Conservation (phyloP, 2,797 vertebrate species). For the Anas flavirostris region DNA sequence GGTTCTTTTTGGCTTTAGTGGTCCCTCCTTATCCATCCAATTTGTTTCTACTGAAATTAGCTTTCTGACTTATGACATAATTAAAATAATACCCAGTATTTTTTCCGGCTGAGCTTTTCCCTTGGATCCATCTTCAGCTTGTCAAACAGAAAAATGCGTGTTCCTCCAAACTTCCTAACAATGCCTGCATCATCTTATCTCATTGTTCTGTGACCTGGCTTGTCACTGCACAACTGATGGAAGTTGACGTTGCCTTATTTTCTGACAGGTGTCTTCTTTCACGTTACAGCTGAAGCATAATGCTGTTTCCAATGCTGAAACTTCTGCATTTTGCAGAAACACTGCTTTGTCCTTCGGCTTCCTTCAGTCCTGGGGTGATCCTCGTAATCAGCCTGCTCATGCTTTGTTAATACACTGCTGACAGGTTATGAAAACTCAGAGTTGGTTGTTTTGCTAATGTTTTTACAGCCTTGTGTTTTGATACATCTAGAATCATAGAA, state of each 20-base stretch:
- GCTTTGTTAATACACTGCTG: background rate
- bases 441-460: background rate
- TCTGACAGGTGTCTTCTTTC: background rate
- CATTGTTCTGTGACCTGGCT: background rate
- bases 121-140: background rate
- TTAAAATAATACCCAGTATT: background rate
- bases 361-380: background rate
- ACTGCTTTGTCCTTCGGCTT: background rate
- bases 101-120: background rate
- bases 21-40: background rate
- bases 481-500: too few species aligned
- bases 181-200: background rate
- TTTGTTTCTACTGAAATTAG: background rate
- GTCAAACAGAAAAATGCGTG: background rate
- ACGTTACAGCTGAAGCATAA: background rate
- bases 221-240: background rate
- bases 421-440: background rate
- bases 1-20: background rate
- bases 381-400: background rate
- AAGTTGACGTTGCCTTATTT: background rate
- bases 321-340: background rate
- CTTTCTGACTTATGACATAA: background rate
- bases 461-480: background rate
- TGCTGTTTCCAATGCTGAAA: background rate
- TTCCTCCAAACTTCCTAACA: background rate